Evolutionary conservation across 2,888 invertebrate species (phyloP).

Genomic region (Euphydryas editha): DNA sequence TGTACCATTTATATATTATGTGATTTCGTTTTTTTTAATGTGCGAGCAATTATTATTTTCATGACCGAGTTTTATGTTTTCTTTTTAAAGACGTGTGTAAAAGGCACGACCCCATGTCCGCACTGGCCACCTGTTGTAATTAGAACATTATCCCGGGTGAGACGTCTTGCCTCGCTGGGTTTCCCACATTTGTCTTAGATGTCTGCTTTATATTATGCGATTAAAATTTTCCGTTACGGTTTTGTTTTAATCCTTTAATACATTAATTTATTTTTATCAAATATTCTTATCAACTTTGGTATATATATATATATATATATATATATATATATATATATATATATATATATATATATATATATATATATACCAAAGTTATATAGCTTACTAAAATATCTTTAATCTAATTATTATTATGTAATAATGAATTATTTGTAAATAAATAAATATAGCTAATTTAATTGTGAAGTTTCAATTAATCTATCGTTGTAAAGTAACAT

Average conservation of each 20-base stretch:
- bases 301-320: no score
- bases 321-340: no score
- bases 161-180: conserved; percentile 58
- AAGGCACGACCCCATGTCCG: conserved; percentile 8
- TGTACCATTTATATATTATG: no score
- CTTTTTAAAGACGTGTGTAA: neutral
- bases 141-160: conserved; percentile 62
- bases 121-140: conserved; percentile 62
- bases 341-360: no score
- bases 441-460: no score
- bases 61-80: neutral
- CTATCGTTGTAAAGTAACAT: no score
- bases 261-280: neutral
- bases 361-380: no score
- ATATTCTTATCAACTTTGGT: neutral
- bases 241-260: conserved; percentile 28
- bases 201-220: conserved; percentile 47
- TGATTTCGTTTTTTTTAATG: neutral
- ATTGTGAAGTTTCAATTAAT: no score
- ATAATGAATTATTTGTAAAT: no score
- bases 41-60: neutral
- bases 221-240: conserved; percentile 48
- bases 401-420: no score
- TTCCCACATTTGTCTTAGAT: conserved; percentile 51
- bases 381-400: no score